phyloP scores from a whole-genome alignment of 2,797 vertebrate species.

The Poeciliopsis presidionis region DNA sequence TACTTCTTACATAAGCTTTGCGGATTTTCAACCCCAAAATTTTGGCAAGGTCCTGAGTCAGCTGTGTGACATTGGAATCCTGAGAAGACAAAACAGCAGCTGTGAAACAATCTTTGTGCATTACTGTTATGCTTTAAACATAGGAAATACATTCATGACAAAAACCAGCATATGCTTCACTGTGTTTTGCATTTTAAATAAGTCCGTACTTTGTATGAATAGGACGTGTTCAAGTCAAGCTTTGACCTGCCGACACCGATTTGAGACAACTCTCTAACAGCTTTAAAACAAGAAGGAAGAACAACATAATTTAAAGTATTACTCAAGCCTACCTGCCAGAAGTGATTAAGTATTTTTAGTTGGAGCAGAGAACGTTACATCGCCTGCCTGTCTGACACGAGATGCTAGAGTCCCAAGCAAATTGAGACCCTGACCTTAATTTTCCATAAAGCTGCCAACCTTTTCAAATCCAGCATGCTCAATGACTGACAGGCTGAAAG shows the following conservation, averaged over 20 bases:
- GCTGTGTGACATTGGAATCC: slow-evolving; percentile 93
- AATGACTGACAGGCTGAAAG: not conserved
- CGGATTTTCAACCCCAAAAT: slow-evolving; percentile 96
- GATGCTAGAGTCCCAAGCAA: not conserved
- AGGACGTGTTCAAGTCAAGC: not conserved
- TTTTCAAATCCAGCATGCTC: not conserved
- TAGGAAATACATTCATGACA: not conserved
- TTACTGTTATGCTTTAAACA: not conserved
- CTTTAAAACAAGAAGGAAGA: not conserved
- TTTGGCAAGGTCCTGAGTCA: slow-evolving; percentile 96
- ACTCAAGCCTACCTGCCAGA: not conserved
- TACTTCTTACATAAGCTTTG: slow-evolving; percentile 94
- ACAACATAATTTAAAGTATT: not conserved
- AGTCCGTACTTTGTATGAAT: not conserved
- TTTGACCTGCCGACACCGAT: not conserved
- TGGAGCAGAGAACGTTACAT: not conserved
- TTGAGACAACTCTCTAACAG: not conserved
- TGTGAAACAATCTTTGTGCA: not conserved
- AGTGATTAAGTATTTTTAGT: not conserved
- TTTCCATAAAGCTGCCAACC: not conserved
- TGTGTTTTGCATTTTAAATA: not conserved
- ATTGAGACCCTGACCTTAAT: not conserved
- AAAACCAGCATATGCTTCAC: not conserved
- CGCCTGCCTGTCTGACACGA: too few species aligned
- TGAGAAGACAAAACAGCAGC: slow-evolving; percentile 54